Base-by-base conservation (phyloP, 1,140 invertebrate species). In the Plodia interpunctella region DNA sequence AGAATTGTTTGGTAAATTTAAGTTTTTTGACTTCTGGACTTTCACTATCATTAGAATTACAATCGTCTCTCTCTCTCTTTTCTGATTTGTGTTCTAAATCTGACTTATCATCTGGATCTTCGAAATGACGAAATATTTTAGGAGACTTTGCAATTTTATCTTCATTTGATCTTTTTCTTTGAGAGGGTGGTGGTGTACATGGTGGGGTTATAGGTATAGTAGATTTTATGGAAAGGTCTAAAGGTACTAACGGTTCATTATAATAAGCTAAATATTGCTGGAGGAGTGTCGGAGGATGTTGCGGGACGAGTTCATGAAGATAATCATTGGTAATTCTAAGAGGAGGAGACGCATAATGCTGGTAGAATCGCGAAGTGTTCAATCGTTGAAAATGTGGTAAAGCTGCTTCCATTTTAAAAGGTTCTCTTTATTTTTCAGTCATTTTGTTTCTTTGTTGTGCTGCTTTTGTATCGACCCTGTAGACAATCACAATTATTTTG, bases 171-270 rank as follows among this genome's bases (percentile, higher is more conserved):
- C 89, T 86, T 65, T 90, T 79, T 80, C 91, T 92, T 59, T 90
- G 80, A 0, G n/a, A n/a, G n/a, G 79, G 67, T 3, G 92, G 92
- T 6, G 92, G 92, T 15, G 92, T 92, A 57, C 91, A 92, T n/a
- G 92, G 92, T 17, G 92, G 92, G 19, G 92, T 92, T 54, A 92
- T 92, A 51, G 92, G 91, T 62, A 86, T 84, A 11, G 83, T 84
- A 30, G 87, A 74, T 63, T 92, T 90, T 5, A 92, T 60, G 21
- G 91, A 92, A 15, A 92, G 73, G 62, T 92, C 92, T 18, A 92
- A 71, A 6, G 92, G 92, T 17, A 91, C 90, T 21, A 91, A 72
- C 2, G 88, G 87, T 71, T 90, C 90, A 64, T 87, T 80, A 65
- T 90, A 90, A 60, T 84, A 87, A n/a, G 84, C 81, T 28, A 90